phyloP scores from a whole-genome alignment of 2,888 invertebrate species.

The Chloromyia formosa region DNA sequence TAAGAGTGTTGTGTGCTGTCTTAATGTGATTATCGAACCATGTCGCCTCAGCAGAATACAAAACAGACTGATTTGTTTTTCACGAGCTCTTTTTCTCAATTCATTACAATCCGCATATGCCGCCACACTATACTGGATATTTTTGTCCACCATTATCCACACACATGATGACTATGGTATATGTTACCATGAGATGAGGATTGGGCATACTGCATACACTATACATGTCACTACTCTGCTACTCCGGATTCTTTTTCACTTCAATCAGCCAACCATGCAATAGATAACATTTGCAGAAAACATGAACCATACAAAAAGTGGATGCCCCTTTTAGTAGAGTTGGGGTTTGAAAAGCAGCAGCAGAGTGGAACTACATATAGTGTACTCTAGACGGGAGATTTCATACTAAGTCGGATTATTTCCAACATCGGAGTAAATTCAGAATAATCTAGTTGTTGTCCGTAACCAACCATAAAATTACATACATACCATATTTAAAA shows the following conservation, averaged over 20 bases:
- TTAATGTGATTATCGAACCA: slow-evolving; percentile 43
- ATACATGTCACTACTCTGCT: not conserved
- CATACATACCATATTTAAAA: too few species aligned
- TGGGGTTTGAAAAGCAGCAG: too few species aligned
- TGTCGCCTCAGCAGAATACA: slow-evolving; percentile 44
- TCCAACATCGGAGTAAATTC: too few species aligned
- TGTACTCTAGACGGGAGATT: too few species aligned
- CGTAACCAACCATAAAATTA: too few species aligned
- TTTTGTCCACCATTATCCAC: not conserved
- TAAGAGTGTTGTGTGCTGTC: slow-evolving; percentile 21
- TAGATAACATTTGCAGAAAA: not conserved
- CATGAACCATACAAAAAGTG: not conserved
- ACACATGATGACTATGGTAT: not conserved
- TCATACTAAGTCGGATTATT: too few species aligned
- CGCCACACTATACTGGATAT: not conserved
- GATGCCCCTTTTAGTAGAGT: not conserved
- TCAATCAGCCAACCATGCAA: slow-evolving; percentile 18
- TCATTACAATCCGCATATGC: not conserved
- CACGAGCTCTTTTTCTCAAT: not conserved
- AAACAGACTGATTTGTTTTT: slow-evolving; percentile 24
- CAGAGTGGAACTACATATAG: too few species aligned
- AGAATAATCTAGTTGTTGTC: too few species aligned
- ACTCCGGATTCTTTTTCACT: slow-evolving; percentile 1
- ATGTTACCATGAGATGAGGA: not conserved
- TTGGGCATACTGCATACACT: not conserved